A percentile compares a stretch with the other conserved stretches of the same genome.
Conservation (phyloP, 2,113 vertebrate species). For the Mola mola region DNA sequence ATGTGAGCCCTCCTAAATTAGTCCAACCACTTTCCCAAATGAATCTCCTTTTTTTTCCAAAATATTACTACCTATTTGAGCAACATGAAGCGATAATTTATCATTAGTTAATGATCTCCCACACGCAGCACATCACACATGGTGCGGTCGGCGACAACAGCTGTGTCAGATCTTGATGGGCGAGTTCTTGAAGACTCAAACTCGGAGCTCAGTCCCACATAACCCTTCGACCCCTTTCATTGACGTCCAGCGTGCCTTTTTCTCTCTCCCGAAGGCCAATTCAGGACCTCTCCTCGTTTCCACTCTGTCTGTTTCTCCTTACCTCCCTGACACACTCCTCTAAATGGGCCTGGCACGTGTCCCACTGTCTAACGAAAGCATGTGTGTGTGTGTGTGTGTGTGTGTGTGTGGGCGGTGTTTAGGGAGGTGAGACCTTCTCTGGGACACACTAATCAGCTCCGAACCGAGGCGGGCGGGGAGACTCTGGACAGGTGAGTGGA, state of each 20-base stretch:
- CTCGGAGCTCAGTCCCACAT: neutral
- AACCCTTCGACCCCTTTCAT: conserved; percentile 27
- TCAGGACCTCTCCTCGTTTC: conserved; percentile 18
- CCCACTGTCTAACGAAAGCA: conserved; percentile 66
- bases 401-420: conserved; percentile 61
- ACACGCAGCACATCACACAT: conserved; percentile 60
- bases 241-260: conserved; percentile 23
- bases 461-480: conserved; percentile 53
- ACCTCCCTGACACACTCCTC: conserved; percentile 57
- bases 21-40: conserved; percentile 72
- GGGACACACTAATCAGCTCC: conserved; percentile 78
- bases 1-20: conserved; percentile 66
- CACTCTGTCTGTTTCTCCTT: conserved; percentile 61
- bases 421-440: conserved; percentile 72
- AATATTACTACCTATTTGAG: conserved; percentile 70
- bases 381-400: conserved; percentile 46
- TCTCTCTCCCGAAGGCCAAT: conserved; percentile 16
- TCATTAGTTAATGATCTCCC: conserved; percentile 78
- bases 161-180: conserved; percentile 58
- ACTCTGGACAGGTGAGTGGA: conserved; percentile 73
- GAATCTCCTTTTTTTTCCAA: conserved; percentile 57
- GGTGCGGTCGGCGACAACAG: conserved; percentile 64
- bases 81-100: conserved; percentile 71
- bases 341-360: conserved; percentile 71
- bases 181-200: conserved; percentile 20